Base-by-base conservation (phyloP, 2,888 invertebrate species). In the Anoplius nigerrimus region DNA sequence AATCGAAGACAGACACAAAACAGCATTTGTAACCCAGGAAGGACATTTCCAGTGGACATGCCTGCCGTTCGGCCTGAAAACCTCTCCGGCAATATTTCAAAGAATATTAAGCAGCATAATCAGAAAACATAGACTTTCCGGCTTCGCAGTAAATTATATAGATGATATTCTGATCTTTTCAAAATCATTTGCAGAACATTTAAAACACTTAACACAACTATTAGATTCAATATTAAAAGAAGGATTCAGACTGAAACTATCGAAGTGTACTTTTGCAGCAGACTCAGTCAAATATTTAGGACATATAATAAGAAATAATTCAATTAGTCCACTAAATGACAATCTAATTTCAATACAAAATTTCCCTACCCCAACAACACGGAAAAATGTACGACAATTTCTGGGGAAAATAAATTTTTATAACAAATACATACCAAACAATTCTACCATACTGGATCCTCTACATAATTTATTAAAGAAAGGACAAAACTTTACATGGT, bases 11-110 rank as follows among this genome's bases (percentile, higher is more conserved):
- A 64, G 60, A 58, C 62, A 69, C 20, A 79, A n/a, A n/a, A n/a
- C n/a, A n/a, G n/a, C n/a, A n/a, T n/a, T n/a, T n/a, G n/a, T n/a
- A n/a, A n/a, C n/a, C n/a, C n/a, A n/a, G n/a, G 76, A 69, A 5
- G 71, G 71, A 5, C 70, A 74, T 13, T 76, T 21, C 52, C 62
- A 69, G 51, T 75, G 70, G 63, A 60, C 46, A 21, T 69, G 64
- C 34, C 48, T 75, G 48, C 74, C 78, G 11, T 75, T n/a, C n/a
- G n/a, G n/a, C n/a, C n/a, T n/a, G n/a, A n/a, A n/a, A n/a, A n/a
- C n/a, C 74, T 60, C 78, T 2, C 75, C 75, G 11, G 78, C 78
- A 8, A 80, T 79, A 34, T 80, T 80, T 54, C 76, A 79, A 69
- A 51, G 79, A 53, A 71, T 76, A 24, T 52, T 80, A 43, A 56